Base-by-base conservation (phyloP, 1,140 invertebrate genomes). In the Penaeus chinensis region DNA sequence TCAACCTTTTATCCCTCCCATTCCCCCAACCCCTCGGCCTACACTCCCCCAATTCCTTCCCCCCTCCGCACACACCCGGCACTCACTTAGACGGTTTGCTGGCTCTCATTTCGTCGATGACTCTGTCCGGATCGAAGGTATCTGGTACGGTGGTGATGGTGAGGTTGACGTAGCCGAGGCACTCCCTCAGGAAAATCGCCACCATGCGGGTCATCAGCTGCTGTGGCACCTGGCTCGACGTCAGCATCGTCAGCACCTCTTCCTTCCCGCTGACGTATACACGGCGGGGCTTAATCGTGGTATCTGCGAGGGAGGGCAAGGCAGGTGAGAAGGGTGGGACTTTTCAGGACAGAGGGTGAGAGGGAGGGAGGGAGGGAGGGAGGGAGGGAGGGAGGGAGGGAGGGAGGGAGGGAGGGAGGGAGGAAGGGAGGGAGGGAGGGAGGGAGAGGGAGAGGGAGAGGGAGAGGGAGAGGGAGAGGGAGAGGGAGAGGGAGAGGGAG, bases 151-250 rank as follows among this genome's bases (percentile, higher is more conserved):
- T 87, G 27, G 74, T 82, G 85, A 87, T 82, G 85, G 80, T 82
- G 16, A 87, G 85, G 80, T 87, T 87, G 22, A 87, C 85, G 69
- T 87, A 87, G 27, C 85, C 85, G 20, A 87, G 85, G 79, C 80
- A 82, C 69, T 87, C 85, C 62, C 76, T 82, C 54, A 87, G 71
- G 71, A 87, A 87, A 32, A 87, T 87, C 3, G 85, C 85, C 61
- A 87, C 85, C 60, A 87, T 87, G 4, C 85, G 79, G 0, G 85
- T 87, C 85, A 87, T 87, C 0, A 87, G 80, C 74, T 87, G 85
- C 61, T 87, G 85, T 3, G 85, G 85, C 4, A 87, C 80, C 22
- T 71, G 79, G 32, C 60, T 82, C 18, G 85, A 87, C 18, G 85
- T 77, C 69, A 87, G 27, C 80, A 87, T 82, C 10, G 85, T 87